A percentile compares a stretch with the other conserved stretches of the same genome.
phyloP scores from a whole-genome alignment of 2,888 invertebrate genomes.

The Rhagonycha fulva region DNA sequence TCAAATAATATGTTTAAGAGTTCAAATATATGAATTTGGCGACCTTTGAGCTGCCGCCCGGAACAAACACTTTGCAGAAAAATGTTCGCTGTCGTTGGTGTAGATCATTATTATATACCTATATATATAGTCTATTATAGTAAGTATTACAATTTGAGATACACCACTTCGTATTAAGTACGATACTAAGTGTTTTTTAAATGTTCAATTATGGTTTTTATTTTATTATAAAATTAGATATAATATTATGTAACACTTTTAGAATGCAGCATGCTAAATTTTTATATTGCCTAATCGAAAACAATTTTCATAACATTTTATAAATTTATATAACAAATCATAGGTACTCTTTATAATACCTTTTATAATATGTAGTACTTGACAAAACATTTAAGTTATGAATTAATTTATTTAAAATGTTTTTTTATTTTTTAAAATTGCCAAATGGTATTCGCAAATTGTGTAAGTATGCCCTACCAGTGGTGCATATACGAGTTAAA shows the following conservation, averaged over 20 bases:
- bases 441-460: background rate
- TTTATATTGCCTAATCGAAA: background rate
- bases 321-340: background rate
- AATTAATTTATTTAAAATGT: background rate
- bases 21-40: too few relatives aligned
- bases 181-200: background rate
- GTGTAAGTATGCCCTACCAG: background rate
- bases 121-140: too few relatives aligned
- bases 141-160: background rate
- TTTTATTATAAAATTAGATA: background rate
- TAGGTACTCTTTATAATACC: background rate
- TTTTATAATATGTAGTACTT: too few relatives aligned
- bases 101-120: background rate
- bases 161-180: background rate
- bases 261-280: background rate
- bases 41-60: too few relatives aligned
- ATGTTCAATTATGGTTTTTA: background rate
- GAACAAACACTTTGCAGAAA: too few relatives aligned
- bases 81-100: background rate
- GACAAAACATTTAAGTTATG: too few relatives aligned
- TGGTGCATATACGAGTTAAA: background rate
- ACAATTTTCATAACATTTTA: background rate
- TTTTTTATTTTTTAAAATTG: background rate
- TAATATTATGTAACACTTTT: background rate
- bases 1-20: too few relatives aligned